phyloP scores from a whole-genome alignment of 2,113 vertebrate species.

The Lophochroa leadbeateri region DNA sequence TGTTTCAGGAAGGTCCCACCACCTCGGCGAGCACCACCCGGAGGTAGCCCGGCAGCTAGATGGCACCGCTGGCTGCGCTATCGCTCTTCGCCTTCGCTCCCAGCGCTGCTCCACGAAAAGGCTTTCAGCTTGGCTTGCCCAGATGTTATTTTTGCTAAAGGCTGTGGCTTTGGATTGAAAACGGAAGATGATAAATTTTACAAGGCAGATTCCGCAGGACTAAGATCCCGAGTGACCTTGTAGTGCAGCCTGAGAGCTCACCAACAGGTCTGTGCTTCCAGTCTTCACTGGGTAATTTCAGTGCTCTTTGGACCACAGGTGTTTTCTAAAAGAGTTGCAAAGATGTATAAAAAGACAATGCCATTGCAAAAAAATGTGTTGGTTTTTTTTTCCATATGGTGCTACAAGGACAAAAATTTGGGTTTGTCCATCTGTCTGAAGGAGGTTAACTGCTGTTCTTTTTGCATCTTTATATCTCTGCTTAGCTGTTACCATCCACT shows the following conservation, averaged over 20 bases:
- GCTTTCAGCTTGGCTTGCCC: not conserved
- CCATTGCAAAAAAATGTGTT: not conserved
- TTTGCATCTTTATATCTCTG: not conserved
- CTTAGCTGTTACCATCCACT: not conserved
- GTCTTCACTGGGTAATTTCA: not conserved
- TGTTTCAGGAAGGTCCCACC: not conserved
- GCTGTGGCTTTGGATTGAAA: not conserved
- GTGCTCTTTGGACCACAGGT: not conserved
- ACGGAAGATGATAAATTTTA: not conserved
- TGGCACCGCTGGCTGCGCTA: slow-evolving; percentile 29
- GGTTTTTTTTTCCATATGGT: rapidly evolving
- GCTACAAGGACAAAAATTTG: not conserved
- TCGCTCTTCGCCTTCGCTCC: not conserved
- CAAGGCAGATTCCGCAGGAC: not conserved
- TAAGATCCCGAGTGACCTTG: not conserved
- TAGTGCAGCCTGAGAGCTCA: not conserved
- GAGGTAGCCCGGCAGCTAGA: slow-evolving; percentile 44
- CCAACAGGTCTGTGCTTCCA: not conserved
- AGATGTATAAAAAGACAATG: not conserved
- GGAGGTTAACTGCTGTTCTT: not conserved
- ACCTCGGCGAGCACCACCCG: not conserved
- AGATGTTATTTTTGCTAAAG: not conserved
- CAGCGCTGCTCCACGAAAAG: not conserved
- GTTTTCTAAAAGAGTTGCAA: not conserved
- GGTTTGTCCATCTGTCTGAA: not conserved